Evolutionary conservation across 2,888 invertebrate species (phyloP).

Genomic region (Philonicus albiceps): DNA sequence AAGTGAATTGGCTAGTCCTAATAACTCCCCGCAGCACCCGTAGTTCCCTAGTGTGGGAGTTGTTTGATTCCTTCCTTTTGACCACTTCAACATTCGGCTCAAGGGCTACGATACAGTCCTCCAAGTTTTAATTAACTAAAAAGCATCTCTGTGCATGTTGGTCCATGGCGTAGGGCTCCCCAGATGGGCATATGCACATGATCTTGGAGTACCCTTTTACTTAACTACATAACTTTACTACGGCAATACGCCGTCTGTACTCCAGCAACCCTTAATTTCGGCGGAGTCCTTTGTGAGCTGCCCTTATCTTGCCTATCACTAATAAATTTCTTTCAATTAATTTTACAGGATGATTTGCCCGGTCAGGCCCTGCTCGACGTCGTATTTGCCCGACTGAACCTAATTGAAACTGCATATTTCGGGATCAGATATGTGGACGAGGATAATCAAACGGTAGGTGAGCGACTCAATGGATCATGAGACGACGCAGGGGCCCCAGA

Average conservation of each 20-base stretch:
- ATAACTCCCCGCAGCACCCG: background rate
- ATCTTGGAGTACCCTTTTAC: slow-evolving; percentile 14
- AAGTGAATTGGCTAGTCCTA: background rate
- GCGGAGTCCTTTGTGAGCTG: background rate
- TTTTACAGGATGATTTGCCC: slow-evolving; percentile 83
- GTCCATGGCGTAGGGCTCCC: background rate
- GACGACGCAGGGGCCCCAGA: background rate
- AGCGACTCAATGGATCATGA: background rate
- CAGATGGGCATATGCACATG: background rate
- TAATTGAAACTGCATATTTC: slow-evolving; percentile 95
- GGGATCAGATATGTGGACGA: slow-evolving; percentile 92
- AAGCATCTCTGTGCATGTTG: slow-evolving; percentile 40
- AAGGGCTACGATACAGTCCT: slow-evolving; percentile 16
- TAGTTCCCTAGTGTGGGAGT: background rate
- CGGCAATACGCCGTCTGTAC: background rate
- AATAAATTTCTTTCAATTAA: slow-evolving; percentile 51
- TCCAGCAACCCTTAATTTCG: slow-evolving; percentile 5
- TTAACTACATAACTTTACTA: background rate
- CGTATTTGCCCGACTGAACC: slow-evolving; percentile 90
- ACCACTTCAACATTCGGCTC: slow-evolving; percentile 9
- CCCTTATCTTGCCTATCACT: background rate
- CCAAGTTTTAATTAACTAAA: slow-evolving; percentile 44
- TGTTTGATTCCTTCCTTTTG: slow-evolving; percentile 21
- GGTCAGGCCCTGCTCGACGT: slow-evolving; percentile 92
- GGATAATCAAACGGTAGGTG: slow-evolving; percentile 90